Evolutionary conservation across 2,797 vertebrate species (phyloP).

Genomic region (Hemitrygon akajei): DNA sequence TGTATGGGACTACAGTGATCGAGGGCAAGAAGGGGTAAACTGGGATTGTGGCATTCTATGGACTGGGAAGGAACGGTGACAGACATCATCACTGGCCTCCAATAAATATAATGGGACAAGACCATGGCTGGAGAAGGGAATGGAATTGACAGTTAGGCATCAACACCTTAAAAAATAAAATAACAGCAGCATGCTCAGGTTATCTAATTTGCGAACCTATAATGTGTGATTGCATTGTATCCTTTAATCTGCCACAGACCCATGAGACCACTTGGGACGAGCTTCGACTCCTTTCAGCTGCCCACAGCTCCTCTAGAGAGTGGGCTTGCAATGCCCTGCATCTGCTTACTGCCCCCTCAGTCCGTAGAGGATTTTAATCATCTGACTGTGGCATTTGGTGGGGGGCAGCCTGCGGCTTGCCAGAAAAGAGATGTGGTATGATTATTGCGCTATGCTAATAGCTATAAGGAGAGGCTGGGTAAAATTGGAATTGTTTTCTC

Average conservation of each 20-base stretch:
- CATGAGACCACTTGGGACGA: neutral
- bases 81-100: neutral
- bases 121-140: neutral
- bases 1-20: neutral
- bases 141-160: neutral
- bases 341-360: neutral
- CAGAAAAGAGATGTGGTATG: neutral
- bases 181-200: neutral
- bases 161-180: neutral
- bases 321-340: neutral
- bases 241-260: neutral
- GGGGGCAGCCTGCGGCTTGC: neutral
- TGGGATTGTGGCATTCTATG: neutral
- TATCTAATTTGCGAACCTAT: neutral
- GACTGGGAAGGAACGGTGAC: neutral
- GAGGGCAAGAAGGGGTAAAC: neutral
- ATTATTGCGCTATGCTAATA: neutral
- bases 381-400: neutral
- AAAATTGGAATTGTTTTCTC: too few relatives aligned
- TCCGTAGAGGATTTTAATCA: neutral
- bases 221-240: neutral
- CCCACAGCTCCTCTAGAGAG: neutral
- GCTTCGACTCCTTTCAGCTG: neutral
- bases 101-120: neutral
- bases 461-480: too few relatives aligned